phyloP scores from a whole-genome alignment of 2,113 vertebrate genomes.

The Tenebrosternarchus preto region DNA sequence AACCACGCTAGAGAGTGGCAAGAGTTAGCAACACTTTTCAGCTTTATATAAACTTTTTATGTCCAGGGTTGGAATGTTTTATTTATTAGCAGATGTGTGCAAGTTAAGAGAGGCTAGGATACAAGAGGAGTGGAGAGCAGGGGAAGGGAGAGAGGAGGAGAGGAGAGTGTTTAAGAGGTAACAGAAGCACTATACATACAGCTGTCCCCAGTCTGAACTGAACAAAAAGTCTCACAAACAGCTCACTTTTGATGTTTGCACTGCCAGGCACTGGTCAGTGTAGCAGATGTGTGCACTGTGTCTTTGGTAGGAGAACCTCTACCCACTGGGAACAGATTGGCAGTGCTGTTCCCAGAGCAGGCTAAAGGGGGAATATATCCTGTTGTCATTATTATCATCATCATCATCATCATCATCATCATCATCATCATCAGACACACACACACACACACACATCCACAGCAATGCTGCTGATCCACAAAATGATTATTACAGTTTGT shows the following conservation, averaged over 20 bases:
- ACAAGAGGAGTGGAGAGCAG: constrained; percentile 3
- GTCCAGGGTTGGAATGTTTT: constrained; percentile 50
- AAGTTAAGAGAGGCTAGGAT: not conserved
- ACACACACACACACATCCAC: too few relatives aligned
- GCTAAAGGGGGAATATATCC: too few relatives aligned
- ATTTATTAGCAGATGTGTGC: constrained; percentile 25
- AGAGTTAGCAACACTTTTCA: constrained; percentile 29
- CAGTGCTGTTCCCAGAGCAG: not conserved
- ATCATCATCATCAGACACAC: too few relatives aligned
- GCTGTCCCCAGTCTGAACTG: not conserved
- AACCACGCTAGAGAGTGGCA: constrained; percentile 4
- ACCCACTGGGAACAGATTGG: not conserved
- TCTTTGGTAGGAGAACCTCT: not conserved
- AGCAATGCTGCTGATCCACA: too few relatives aligned
- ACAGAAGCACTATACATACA: constrained; percentile 21
- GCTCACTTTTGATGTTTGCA: not conserved
- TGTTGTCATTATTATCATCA: too few relatives aligned
- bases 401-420: too few relatives aligned
- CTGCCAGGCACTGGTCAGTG: too few relatives aligned
- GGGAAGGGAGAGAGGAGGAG: not conserved
- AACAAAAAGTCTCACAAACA: not conserved
- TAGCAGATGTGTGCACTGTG: not conserved
- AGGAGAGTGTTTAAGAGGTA: not conserved
- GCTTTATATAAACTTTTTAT: constrained; percentile 34
- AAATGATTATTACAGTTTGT: too few relatives aligned